Conservation (phyloP, 2,888 invertebrate genomes). For the Polydrusus pterygomalis region DNA sequence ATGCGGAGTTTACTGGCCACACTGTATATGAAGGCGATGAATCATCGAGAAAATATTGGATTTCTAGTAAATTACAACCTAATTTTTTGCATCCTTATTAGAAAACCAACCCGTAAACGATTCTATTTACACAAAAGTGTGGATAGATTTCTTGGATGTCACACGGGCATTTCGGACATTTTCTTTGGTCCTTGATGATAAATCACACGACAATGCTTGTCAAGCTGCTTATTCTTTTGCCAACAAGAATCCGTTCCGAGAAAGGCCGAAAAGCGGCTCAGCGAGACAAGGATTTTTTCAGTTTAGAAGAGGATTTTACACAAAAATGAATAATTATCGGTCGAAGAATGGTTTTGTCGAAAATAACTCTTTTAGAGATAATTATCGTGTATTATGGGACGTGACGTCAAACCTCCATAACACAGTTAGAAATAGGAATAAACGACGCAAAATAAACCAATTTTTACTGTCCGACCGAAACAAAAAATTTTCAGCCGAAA, state of each 20-base stretch:
- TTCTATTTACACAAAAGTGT: constrained; percentile 50
- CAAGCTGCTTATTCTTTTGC: constrained; percentile 40
- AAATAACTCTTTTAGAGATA: constrained; percentile 31
- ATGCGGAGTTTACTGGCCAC: no score
- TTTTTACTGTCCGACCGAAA: no score
- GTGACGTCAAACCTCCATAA: no score
- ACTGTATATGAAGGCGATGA: no score
- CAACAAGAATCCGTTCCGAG: constrained; percentile 41
- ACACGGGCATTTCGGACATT: constrained; percentile 41
- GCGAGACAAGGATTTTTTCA: constrained; percentile 33
- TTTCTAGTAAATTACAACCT: neutral
- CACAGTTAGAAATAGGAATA: no score
- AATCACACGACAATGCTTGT: constrained; percentile 50
- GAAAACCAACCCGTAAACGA: constrained; percentile 31
- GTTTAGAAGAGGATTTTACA: constrained; percentile 40
- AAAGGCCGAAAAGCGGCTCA: constrained; percentile 34
- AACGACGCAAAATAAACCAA: no score
- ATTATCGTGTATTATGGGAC: constrained; percentile 8
- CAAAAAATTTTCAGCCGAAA: no score
- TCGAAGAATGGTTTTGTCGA: constrained; percentile 26
- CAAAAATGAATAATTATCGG: constrained; percentile 49
- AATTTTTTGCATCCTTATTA: constrained; percentile 3
- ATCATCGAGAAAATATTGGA: no score
- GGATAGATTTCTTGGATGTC: constrained; percentile 53
- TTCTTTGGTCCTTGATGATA: constrained; percentile 39